A percentile compares a stretch with the other conserved stretches of the same genome.
These are phyloP conservation scores for Willisornis vidua DNA, from an alignment of 2,113 vertebrate species.

Conservation along the genomic window DNA sequence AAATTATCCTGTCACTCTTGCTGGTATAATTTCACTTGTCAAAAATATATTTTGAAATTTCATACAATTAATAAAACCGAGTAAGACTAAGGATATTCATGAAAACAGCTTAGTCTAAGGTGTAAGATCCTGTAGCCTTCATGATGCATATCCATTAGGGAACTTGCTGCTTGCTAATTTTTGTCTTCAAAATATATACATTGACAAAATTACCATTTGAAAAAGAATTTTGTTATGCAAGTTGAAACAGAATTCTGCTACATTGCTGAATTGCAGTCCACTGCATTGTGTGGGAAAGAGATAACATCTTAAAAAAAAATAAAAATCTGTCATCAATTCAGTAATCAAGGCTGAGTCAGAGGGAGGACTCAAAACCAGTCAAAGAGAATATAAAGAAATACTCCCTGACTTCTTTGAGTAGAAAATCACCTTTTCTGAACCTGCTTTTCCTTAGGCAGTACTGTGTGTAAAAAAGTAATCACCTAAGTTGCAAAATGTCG, in stretches of 20 bases:
- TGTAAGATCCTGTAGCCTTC: neutral
- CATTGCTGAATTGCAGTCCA: neutral
- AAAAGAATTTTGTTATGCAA: neutral
- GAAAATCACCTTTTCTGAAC: neutral
- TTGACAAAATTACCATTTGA: neutral
- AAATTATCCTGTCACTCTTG: neutral
- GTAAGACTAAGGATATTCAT: neutral
- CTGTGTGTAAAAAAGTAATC: neutral
- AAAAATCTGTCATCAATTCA: neutral
- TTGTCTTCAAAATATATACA: neutral
- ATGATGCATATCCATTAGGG: accelerated
- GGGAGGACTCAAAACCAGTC: neutral
- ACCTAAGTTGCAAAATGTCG: neutral
- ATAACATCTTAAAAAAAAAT: neutral
- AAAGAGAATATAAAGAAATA: neutral
- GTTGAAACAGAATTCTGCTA: neutral
- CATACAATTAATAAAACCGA: neutral
- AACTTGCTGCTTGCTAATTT: neutral
- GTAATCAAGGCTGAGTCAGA: constrained; percentile 3
- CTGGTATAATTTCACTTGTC: neutral
- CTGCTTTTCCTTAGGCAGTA: neutral
- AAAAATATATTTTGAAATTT: neutral
- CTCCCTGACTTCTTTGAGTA: neutral
- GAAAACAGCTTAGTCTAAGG: neutral
- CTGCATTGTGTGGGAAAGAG: neutral